These are phyloP conservation scores for Coracopsis vasa DNA, from an alignment of 2,113 vertebrate species.

Conservation along the genomic window DNA sequence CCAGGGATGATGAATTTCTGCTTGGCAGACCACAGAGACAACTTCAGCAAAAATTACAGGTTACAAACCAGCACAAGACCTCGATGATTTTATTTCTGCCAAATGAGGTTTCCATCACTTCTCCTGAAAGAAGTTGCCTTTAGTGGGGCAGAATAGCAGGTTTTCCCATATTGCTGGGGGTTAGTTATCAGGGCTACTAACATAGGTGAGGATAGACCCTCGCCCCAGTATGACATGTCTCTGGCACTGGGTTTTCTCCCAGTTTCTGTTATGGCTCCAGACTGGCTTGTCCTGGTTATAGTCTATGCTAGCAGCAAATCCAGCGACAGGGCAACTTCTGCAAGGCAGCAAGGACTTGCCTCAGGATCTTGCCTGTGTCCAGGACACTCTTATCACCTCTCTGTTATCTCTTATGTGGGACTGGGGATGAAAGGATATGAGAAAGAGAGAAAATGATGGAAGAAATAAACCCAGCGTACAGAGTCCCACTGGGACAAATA, in stretches of 20 bases:
- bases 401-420: neutral
- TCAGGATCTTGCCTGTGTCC: neutral
- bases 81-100: neutral
- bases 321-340: neutral
- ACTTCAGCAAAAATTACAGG: neutral
- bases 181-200: neutral
- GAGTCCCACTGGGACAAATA: neutral
- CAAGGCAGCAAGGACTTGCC: neutral
- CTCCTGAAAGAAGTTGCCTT: neutral
- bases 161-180: neutral
- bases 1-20: constrained; percentile 36
- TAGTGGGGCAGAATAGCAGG: neutral
- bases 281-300: neutral
- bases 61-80: neutral
- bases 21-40: neutral
- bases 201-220: neutral
- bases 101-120: neutral
- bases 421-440: neutral
- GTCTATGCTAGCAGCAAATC: neutral
- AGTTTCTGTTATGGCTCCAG: neutral
- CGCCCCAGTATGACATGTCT: rapidly evolving
- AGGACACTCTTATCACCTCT: neutral
- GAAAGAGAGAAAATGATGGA: neutral
- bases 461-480: neutral
- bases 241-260: neutral